phyloP scores from a whole-genome alignment of 1,140 invertebrate species.

The Ceratoteleas bidentatus region DNA sequence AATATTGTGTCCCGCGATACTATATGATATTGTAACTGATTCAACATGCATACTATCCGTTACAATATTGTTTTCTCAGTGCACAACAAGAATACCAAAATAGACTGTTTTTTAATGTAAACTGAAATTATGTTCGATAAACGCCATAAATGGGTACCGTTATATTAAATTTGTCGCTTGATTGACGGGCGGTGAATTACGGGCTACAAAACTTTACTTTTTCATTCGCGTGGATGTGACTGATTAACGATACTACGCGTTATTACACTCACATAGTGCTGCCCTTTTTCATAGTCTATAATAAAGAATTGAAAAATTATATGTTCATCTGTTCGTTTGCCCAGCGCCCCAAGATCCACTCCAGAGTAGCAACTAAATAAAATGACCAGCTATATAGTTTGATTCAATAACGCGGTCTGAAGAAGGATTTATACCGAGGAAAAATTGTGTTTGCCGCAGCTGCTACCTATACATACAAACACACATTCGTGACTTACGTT shows the following conservation, averaged over 20 bases:
- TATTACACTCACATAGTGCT: background rate
- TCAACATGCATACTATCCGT: too few relatives aligned
- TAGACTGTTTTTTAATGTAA: background rate
- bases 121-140: background rate
- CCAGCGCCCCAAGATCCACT: slow-evolving; percentile 31
- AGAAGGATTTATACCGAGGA: slow-evolving; percentile 45
- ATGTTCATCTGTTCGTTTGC: slow-evolving; percentile 42
- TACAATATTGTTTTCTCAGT: too few relatives aligned
- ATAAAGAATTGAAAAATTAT: slow-evolving; percentile 29
- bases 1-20: too few relatives aligned
- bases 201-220: slow-evolving; percentile 1
- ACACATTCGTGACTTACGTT: slow-evolving; percentile 23
- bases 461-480: slow-evolving; percentile 35
- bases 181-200: too few relatives aligned
- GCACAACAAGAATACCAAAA: too few relatives aligned
- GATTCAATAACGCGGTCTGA: slow-evolving; percentile 44
- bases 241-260: background rate
- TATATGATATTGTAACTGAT: too few relatives aligned
- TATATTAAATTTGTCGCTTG: too few relatives aligned
- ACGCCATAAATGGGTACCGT: too few relatives aligned
- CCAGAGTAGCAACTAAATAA: slow-evolving; percentile 43
- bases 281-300: slow-evolving; percentile 20
- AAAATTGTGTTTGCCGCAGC: slow-evolving; percentile 54
- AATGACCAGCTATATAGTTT: slow-evolving; percentile 45
- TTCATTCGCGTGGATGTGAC: background rate